phyloP scores from a whole-genome alignment of 1,140 invertebrate genomes.

The Cotesia vestalis region DNA sequence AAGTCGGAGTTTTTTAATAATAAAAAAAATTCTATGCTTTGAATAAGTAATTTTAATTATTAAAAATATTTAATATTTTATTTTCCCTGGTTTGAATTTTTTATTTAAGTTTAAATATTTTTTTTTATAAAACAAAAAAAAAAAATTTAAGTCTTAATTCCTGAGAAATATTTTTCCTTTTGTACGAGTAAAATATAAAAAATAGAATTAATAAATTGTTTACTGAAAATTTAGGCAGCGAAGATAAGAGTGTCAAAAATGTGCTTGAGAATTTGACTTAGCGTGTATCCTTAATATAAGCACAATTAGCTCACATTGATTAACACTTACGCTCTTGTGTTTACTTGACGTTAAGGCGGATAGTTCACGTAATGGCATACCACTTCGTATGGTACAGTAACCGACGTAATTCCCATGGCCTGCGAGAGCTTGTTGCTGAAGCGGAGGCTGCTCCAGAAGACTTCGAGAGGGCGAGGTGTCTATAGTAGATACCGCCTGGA shows the following conservation, averaged over 20 bases:
- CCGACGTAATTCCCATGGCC: conserved; percentile 68
- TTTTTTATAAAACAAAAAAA: too few species aligned
- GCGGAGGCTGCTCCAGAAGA: conserved; percentile 65
- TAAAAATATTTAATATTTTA: too few species aligned
- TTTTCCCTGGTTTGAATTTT: too few species aligned
- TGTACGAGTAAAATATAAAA: too few species aligned
- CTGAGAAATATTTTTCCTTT: too few species aligned
- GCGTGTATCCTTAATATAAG: not conserved
- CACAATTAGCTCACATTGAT: not conserved
- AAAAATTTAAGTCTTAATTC: too few species aligned
- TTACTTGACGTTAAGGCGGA: conserved; percentile 59
- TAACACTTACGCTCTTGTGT: conserved; percentile 59
- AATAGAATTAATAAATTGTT: not conserved
- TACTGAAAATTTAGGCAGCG: not conserved
- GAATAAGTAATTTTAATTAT: too few species aligned
- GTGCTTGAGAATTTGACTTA: not conserved
- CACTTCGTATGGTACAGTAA: conserved; percentile 76
- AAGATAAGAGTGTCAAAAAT: not conserved
- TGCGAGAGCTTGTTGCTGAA: conserved; percentile 56
- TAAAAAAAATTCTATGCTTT: too few species aligned
- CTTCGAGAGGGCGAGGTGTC: conserved; percentile 77
- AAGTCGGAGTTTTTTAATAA: too few species aligned
- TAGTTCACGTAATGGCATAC: conserved; percentile 72
- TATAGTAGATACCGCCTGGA: conserved; percentile 75
- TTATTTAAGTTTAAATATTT: too few species aligned